Evolutionary conservation across 2,888 invertebrate genomes (phyloP), one percentile per base, ranked within the genome.

Genomic region (Neoitamus cyanurus): DNA sequence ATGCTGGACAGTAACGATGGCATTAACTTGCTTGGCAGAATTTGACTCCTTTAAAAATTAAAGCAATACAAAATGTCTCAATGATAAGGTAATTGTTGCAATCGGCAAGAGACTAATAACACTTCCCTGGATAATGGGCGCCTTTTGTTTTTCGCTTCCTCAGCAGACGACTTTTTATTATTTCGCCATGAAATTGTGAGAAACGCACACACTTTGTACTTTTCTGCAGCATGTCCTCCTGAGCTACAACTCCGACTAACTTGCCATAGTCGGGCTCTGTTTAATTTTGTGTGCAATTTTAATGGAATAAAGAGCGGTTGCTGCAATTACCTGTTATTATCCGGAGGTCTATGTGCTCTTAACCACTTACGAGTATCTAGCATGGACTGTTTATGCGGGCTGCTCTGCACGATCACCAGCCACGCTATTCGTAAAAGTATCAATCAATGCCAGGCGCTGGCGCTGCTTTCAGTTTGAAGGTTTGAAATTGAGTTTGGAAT

Each of bases 11-110:
- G 75, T 28, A 37, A 46, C 42, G 73, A 75, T 75, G 75, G 11
- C n/a, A 75, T 75, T 75, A 75, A 34, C 42, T 75, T 42, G 75
- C 34, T 28, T 75, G 25, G 28, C 75, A 75, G 75, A 75, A 28
- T 75, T 75, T 75, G 46, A 42, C 42, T 75, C 15, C n/a, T 75
- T 75, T 7, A 73, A 73, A 36, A 73, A 46, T 46, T 9, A n/a
- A 46, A 48, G 20, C 15, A 20, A 58, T 7, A 58, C 15, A 20
- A 58, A 9, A 58, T 7, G 7, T 58, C 75, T 75, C 46, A 75
- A 5, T 75, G 75, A 75, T 75, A 75, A 75, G 42, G 75, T 75
- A 75, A 75, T 75, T 75, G 75, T 42, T 75, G 42, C 42, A 34
- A 42, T 25, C 42, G 75, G 28, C 5, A 9, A n/a, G 75, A 75